Evolutionary conservation across 2,113 vertebrate species (phyloP), one percentile per base, ranked within the genome.

Genomic region (Lates calcarifer): DNA sequence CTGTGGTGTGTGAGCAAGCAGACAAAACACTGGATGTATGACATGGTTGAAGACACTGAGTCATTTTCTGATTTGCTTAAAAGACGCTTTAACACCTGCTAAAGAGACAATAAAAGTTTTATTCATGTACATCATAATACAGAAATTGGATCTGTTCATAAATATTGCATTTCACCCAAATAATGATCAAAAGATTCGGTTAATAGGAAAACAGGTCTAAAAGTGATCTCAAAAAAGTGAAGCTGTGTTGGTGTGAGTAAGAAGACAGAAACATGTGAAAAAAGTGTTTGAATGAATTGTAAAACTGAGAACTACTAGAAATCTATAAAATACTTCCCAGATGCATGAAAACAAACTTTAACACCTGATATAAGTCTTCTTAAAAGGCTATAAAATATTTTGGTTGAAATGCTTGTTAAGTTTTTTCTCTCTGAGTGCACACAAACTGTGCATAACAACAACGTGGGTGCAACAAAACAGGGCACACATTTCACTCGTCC

Each of bases 101-200:
- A 43, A 74, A 77, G 67, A 69, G 37, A 77, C 70, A 84, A 87
- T 88, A 90, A 85, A 91, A 66, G 69, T 79, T 93, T 91, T 93
- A 94, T 93, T 94, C 74, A 87, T 93, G 86, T 92, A 94, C 87
- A 91, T 37, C 84, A 89, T 82, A 75, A 92, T 91, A 94, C 92
- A 93, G 82, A 90, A 94, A 94, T 88, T 90, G 74, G 84, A 92
- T 93, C 90, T 95, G 92, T 94, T 94, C 94, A 95, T 93, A 94
- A 91, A 92, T 91, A 89, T 91, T 89, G 83, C 90, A 93, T 87
- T 90, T 92, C 89, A 95, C 89, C 84, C 89, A 89, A 91, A 92
- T 43, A 84, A 86, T 67, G 31, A 91, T 88, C 83, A 87, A 91
- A 92, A 90, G 72, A 81, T 65, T 81, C 26, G 61, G 57, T 79